Evolutionary conservation across 2,888 invertebrate genomes (phyloP).

Genomic region (Cloeon dipterum): DNA sequence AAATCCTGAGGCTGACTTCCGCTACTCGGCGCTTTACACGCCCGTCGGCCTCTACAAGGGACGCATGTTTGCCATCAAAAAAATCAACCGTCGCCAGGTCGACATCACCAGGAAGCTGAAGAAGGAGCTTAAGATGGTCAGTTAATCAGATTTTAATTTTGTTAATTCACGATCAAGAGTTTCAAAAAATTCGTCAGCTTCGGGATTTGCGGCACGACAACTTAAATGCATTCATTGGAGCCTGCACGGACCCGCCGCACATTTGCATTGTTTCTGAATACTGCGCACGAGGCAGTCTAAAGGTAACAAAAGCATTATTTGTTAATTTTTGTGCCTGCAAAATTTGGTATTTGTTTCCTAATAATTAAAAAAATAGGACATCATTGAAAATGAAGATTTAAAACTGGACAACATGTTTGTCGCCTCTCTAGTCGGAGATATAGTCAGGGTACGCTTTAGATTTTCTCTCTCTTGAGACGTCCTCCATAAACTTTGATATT

Average conservation of each 20-base stretch:
- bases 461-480: neutral
- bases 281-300: conserved; percentile 72
- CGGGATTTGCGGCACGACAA: conserved; percentile 79
- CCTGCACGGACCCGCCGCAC: conserved; percentile 74
- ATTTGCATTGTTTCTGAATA: conserved; percentile 77
- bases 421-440: conserved; percentile 83
- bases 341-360: too few species aligned
- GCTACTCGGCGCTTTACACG: conserved; percentile 75
- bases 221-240: conserved; percentile 76
- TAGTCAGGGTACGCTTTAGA: conserved; percentile 53
- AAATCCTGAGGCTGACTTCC: conserved; percentile 76
- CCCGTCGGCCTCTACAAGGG: conserved; percentile 78
- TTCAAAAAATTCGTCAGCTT: too few species aligned
- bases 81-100: conserved; percentile 36
- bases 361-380: too few species aligned
- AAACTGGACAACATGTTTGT: conserved; percentile 92
- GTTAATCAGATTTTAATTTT: neutral
- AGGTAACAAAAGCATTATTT: too few species aligned
- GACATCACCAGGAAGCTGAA: conserved; percentile 79
- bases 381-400: conserved; percentile 84
- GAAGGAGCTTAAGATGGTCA: conserved; percentile 75
- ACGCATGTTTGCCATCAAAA: conserved; percentile 65
- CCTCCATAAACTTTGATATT: conserved; percentile 10
- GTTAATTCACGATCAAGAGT: neutral
- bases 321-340: conserved; percentile 13